phyloP scores from a whole-genome alignment of 2,113 vertebrate species.

The Riparia riparia region DNA sequence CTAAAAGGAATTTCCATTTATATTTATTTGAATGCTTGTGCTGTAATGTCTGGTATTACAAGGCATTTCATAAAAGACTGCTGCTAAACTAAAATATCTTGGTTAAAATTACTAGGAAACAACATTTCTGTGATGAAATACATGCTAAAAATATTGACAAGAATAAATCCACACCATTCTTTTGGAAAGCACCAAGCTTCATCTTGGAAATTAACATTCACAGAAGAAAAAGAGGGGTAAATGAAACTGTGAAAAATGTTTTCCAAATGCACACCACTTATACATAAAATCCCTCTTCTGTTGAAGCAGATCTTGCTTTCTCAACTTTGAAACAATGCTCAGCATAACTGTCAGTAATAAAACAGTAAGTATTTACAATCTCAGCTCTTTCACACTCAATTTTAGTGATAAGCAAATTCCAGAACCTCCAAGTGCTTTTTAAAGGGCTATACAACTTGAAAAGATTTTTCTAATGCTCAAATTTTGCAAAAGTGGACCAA shows the following conservation, averaged over 20 bases:
- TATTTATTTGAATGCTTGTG: constrained; percentile 38
- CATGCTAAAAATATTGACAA: constrained; percentile 17
- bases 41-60: not conserved
- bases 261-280: not conserved
- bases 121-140: not conserved
- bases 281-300: not conserved
- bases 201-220: not conserved
- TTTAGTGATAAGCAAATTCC: not conserved
- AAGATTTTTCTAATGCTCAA: not conserved
- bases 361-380: not conserved
- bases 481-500: not conserved
- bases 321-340: not conserved
- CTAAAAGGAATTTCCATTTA: constrained; percentile 49
- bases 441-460: not conserved
- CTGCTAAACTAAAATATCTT: constrained; percentile 9
- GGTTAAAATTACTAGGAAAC: not conserved
- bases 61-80: not conserved
- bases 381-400: not conserved
- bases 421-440: not conserved
- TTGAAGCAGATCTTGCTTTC: not conserved
- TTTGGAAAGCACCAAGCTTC: not conserved
- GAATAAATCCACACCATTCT: not conserved
- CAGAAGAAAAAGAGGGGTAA: not conserved
- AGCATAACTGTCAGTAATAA: not conserved
- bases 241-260: not conserved